A percentile compares a stretch with the other conserved stretches of the same genome.
phyloP scores from a whole-genome alignment of 2,797 vertebrate species.

The Delichon dasypus region DNA sequence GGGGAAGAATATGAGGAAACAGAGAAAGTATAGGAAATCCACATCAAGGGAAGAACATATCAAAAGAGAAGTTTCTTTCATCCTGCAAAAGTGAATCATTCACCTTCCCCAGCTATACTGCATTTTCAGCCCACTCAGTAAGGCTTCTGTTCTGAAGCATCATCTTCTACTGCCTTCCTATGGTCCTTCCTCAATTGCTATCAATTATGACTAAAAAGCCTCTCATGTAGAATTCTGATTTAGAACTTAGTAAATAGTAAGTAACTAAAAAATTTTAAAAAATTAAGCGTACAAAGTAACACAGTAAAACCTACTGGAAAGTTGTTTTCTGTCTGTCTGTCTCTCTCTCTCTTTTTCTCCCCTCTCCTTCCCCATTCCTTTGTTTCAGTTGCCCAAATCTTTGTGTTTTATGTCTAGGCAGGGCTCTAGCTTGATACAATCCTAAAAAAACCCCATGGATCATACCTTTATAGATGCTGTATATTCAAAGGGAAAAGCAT shows the following conservation, averaged over 20 bases:
- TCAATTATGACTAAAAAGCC: not conserved
- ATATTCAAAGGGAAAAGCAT: not conserved
- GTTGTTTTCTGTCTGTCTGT: not conserved
- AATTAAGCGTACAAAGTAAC: not conserved
- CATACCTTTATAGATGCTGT: not conserved
- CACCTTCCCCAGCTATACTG: not conserved
- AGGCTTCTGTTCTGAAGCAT: not conserved
- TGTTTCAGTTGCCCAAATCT: not conserved
- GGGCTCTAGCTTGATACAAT: not conserved
- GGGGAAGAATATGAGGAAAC: not conserved
- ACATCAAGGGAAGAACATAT: not conserved
- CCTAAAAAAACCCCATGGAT: not conserved
- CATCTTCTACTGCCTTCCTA: not conserved
- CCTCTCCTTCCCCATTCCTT: not conserved
- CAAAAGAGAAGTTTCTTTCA: not conserved
- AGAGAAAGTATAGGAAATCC: not conserved
- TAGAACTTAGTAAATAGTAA: not conserved
- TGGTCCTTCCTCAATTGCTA: not conserved
- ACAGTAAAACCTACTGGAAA: not conserved
- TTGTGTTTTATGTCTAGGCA: not conserved
- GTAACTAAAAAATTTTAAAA: not conserved
- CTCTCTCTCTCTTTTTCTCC: not conserved
- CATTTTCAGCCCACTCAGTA: not conserved
- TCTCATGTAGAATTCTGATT: not conserved
- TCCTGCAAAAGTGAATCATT: not conserved